Evolutionary conservation across 2,797 vertebrate genomes (phyloP).

Genomic region (Morelia viridis): DNA sequence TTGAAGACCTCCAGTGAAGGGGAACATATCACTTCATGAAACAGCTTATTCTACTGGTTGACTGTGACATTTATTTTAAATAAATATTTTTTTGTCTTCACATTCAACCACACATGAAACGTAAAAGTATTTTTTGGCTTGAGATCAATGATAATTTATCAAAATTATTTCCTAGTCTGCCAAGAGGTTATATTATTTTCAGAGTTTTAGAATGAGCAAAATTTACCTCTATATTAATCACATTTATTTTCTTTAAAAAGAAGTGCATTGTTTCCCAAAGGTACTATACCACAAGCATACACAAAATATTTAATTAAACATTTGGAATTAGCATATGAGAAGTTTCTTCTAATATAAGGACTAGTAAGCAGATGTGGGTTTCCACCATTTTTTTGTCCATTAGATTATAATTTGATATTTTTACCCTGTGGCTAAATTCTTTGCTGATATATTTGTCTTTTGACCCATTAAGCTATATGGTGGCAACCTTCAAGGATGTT

Average conservation of each 20-base stretch:
- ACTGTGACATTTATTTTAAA: slow-evolving; percentile 12
- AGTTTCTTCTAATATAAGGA: neutral
- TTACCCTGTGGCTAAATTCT: neutral
- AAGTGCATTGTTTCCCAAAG: slow-evolving; percentile 3
- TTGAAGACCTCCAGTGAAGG: neutral
- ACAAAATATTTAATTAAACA: neutral
- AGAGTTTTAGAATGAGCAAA: neutral
- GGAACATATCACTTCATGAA: neutral
- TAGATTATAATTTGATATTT: neutral
- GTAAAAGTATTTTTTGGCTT: neutral
- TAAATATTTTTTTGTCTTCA: neutral
- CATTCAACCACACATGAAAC: neutral
- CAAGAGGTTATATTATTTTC: slow-evolving; percentile 27
- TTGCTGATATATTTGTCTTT: neutral
- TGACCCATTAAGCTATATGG: neutral
- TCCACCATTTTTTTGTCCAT: neutral
- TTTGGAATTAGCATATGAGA: neutral
- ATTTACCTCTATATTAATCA: neutral
- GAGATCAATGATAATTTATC: neutral
- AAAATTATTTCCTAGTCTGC: slow-evolving; percentile 19
- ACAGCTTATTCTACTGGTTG: neutral
- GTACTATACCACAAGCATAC: neutral
- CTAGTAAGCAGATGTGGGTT: neutral
- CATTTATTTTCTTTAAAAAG: slow-evolving; percentile 24
- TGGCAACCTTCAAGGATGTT: neutral